phyloP scores from a whole-genome alignment of 1,140 invertebrate genomes.

The Schlechtendalia chinensis region DNA sequence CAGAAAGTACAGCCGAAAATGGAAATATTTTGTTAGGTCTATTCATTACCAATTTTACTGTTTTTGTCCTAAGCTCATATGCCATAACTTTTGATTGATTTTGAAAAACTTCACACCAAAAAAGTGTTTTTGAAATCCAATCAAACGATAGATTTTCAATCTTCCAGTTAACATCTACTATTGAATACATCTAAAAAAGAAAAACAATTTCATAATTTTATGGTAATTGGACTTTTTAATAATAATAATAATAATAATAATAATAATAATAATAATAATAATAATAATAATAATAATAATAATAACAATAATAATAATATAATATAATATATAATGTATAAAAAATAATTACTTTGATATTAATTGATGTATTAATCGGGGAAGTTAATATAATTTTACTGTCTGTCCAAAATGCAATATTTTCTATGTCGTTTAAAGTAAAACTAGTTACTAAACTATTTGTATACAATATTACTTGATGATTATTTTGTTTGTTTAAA shows the following conservation, averaged over 20 bases:
- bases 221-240: neutral
- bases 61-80: neutral
- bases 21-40: slow-evolving; percentile 16
- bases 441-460: slow-evolving; percentile 50
- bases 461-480: slow-evolving; percentile 55
- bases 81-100: slow-evolving; percentile 26
- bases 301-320: no score
- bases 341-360: slow-evolving; percentile 25
- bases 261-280: no score
- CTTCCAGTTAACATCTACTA: neutral
- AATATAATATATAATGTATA: neutral
- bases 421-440: slow-evolving; percentile 12
- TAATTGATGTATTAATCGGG: slow-evolving; percentile 36
- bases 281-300: no score
- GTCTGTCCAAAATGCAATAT: slow-evolving; percentile 40
- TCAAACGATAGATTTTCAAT: slow-evolving; percentile 49
- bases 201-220: neutral
- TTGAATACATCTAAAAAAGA: slow-evolving; percentile 30
- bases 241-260: no score
- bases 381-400: slow-evolving; percentile 31
- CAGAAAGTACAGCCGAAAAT: slow-evolving; percentile 11
- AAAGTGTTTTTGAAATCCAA: slow-evolving; percentile 47
- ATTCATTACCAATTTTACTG: neutral
- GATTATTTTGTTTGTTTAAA: slow-evolving; percentile 64
- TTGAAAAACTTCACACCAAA: slow-evolving; percentile 39